Evolutionary conservation across 2,797 vertebrate genomes (phyloP), one percentile per base, ranked within the genome.

Genomic region (Amblyraja radiata): DNA sequence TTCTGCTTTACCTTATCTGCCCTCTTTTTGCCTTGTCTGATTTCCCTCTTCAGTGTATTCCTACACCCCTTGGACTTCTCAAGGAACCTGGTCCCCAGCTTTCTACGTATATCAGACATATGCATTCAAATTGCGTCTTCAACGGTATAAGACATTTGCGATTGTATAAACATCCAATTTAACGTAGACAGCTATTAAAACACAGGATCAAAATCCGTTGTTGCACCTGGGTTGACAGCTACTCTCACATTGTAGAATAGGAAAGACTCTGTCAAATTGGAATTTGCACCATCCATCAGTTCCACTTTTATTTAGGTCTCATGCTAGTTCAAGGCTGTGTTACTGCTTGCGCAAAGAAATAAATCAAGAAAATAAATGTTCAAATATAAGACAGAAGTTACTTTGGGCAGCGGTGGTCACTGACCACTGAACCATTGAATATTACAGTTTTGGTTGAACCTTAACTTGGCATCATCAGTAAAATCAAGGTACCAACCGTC

Each of bases 101-200:
- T 2, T 4, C 46, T 46, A 3, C 0, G 46, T 46, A 4, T 0
- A 4, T 46, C 46, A 46, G 46, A 46, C 46, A 46, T 2, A 46
- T 46, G 4, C 68, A 74, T 91, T 91, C 32, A 71, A 71, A 63
- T n/a, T 39, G 6, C 13, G 65, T 8, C 4, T 71, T 90, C 46
- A 46, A 25, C 74, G 84, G 10, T 71, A 74, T 7, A 74, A 39
- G 25, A 91, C 36, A 74, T 91, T 71, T 74, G 23, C 39, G 21
- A 32, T 91, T 91, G 74, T 1, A 91, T 74, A 91, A 91, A 91
- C 65, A 54, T 91, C 68, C 90, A 91, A 91, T 91, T 91, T 73
- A 54, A 90, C 90, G 28, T 39, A 91, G 68, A 91, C 68, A 74
- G 68, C 71, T 91, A 74, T 91, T 91, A 91, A 74, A 91, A 91